Evolutionary conservation across 2,797 vertebrate species (phyloP).

Genomic region (Mormyrus hasselquistii): DNA sequence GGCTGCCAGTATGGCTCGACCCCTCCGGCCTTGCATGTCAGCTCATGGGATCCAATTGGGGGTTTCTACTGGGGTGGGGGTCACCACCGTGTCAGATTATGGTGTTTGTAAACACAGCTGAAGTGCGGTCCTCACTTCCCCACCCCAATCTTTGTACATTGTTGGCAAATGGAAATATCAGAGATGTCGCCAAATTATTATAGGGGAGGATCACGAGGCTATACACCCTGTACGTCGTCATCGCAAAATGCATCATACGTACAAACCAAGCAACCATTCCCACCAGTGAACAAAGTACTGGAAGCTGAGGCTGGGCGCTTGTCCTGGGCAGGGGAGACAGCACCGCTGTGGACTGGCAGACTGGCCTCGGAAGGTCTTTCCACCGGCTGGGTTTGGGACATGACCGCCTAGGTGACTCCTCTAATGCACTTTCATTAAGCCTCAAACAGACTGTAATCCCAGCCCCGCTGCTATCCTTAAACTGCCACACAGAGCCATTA

Average conservation of each 20-base stretch:
- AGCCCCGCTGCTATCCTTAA: conserved; percentile 57
- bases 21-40: background rate
- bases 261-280: background rate
- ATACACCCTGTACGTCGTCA: background rate
- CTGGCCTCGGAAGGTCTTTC: background rate
- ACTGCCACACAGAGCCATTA: conserved; percentile 64
- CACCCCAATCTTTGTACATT: background rate
- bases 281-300: background rate
- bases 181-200: background rate
- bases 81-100: background rate
- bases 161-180: background rate
- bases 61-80: background rate
- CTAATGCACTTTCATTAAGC: conserved; percentile 71
- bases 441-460: conserved; percentile 63
- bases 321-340: background rate
- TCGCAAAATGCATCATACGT: background rate
- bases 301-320: background rate
- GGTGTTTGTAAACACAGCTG: background rate
- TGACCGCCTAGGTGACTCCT: conserved; percentile 41
- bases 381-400: background rate
- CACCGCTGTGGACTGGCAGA: background rate
- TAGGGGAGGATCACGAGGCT: background rate
- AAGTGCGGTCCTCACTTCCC: background rate
- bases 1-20: background rate
- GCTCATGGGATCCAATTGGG: background rate